phyloP scores from a whole-genome alignment of 2,113 vertebrate species.

The Pteruthius melanotis region DNA sequence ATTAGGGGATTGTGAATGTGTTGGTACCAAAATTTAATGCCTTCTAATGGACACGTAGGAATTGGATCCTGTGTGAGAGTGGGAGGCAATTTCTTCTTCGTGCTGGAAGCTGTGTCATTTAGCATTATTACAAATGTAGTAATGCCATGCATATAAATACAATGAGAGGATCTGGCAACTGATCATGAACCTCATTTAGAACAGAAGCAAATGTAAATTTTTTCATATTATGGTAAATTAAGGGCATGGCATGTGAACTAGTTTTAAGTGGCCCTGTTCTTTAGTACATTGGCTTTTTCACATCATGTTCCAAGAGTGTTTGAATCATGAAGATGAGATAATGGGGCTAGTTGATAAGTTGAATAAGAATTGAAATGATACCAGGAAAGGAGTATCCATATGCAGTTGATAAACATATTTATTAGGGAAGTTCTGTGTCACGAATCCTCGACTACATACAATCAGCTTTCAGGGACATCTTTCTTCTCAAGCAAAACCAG shows the following conservation, averaged over 20 bases:
- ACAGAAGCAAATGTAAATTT: not conserved
- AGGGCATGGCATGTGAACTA: constrained; percentile 3
- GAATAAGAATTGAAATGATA: not conserved
- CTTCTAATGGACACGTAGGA: not conserved
- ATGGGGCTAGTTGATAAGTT: not conserved
- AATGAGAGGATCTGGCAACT: constrained; percentile 12
- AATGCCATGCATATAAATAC: not conserved
- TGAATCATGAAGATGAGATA: not conserved
- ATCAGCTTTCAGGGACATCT: not conserved
- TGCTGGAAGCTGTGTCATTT: not conserved
- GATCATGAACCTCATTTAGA: constrained; percentile 16
- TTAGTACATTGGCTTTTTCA: not conserved
- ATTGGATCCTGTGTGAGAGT: not conserved
- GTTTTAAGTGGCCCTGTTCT: not conserved
- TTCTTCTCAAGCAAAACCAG: not conserved
- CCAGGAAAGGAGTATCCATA: not conserved
- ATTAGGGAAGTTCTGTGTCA: not conserved
- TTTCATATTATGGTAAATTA: not conserved
- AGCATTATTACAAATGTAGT: not conserved
- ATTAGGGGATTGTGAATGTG: not conserved
- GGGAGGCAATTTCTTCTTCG: not conserved
- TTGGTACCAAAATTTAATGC: not conserved
- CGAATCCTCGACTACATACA: accelerated
- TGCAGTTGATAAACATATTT: not conserved
- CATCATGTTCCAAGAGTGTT: not conserved